Conservation (phyloP, 2,113 vertebrate species). For the Sus scrofa region DNA sequence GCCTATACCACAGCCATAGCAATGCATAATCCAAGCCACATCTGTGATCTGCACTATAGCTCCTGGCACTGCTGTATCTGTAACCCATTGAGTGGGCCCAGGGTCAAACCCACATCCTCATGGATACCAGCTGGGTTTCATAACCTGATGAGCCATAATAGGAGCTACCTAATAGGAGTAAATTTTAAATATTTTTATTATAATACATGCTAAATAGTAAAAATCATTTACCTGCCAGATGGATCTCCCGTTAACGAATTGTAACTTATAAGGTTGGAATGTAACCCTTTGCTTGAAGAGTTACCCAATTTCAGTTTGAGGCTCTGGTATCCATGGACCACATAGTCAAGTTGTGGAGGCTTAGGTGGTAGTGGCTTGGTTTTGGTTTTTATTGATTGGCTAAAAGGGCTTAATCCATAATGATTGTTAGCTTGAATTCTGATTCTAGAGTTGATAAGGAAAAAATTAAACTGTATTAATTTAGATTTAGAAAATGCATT, state of each 20-base stretch:
- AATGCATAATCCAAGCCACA: too few relatives aligned
- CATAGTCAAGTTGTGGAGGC: constrained; percentile 90
- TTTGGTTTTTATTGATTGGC: constrained; percentile 89
- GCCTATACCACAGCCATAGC: too few relatives aligned
- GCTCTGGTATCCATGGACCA: constrained; percentile 90
- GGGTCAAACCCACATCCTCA: too few relatives aligned
- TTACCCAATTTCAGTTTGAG: constrained; percentile 93
- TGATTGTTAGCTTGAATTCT: constrained; percentile 90
- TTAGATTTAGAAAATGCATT: constrained; percentile 34
- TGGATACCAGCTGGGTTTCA: too few relatives aligned
- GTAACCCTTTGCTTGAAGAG: constrained; percentile 86
- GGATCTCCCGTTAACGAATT: constrained; percentile 90
- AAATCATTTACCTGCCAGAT: constrained; percentile 86
- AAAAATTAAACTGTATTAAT: constrained; percentile 8
- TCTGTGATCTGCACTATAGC: too few relatives aligned
- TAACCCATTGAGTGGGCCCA: too few relatives aligned
- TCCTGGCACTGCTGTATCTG: too few relatives aligned
- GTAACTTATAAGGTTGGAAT: constrained; percentile 87
- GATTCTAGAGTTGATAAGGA: constrained; percentile 84
- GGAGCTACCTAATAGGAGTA: too few relatives aligned
- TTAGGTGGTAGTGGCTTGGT: constrained; percentile 90
- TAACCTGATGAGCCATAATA: too few relatives aligned
- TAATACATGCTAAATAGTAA: neutral
- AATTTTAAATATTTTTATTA: neutral
- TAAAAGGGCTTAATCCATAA: constrained; percentile 90